These are phyloP conservation scores for Sardinella longiceps DNA, from an alignment of 2,797 vertebrate genomes.

Conservation along the genomic window DNA sequence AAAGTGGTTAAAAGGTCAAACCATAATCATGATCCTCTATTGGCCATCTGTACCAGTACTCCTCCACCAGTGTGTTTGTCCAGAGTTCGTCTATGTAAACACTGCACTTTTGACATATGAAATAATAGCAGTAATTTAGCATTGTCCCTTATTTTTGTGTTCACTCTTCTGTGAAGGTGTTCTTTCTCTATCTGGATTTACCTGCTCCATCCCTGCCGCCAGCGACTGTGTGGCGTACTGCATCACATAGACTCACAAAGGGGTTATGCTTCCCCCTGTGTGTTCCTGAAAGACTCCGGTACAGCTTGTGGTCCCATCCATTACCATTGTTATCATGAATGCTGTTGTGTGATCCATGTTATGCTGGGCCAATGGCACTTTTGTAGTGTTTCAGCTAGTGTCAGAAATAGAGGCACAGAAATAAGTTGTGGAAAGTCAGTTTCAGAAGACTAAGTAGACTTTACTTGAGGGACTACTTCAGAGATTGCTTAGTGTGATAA, in stretches of 20 bases:
- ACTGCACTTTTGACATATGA: neutral
- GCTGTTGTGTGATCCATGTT: neutral
- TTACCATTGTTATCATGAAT: neutral
- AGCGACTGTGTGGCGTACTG: constrained; percentile 68
- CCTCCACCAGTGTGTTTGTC: neutral
- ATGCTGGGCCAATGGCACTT: neutral
- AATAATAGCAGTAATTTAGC: neutral
- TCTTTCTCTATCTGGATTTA: constrained; percentile 75
- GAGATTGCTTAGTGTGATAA: neutral
- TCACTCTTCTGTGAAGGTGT: constrained; percentile 64
- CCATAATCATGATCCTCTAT: too few relatives aligned
- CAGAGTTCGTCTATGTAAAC: neutral
- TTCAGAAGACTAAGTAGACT: neutral
- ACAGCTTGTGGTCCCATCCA: neutral
- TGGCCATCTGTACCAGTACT: neutral
- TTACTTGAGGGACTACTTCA: neutral
- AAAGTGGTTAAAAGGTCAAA: too few relatives aligned
- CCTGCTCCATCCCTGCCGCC: constrained; percentile 63
- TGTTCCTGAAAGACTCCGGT: constrained; percentile 76
- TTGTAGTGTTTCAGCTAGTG: neutral
- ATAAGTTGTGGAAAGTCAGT: neutral
- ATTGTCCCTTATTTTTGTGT: neutral
- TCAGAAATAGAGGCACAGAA: neutral
- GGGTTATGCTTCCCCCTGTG: constrained; percentile 68
- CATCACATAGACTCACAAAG: constrained; percentile 68